Percentiles rank a stretch among this genome's conserved stretches.
phyloP scores from a whole-genome alignment of 2,888 invertebrate genomes.

The Griposia aprilina region DNA sequence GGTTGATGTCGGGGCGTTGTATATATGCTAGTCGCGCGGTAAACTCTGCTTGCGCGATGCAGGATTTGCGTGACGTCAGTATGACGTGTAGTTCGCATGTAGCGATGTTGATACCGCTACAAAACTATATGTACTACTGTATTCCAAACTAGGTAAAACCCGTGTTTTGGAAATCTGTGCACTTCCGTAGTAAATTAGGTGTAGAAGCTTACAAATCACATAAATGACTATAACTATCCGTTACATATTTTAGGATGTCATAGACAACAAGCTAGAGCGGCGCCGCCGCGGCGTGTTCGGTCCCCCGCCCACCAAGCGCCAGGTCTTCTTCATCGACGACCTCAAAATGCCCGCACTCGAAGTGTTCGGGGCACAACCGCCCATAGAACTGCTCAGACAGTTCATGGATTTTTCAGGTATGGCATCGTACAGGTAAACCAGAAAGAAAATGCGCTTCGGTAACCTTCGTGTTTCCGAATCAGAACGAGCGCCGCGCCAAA shows the following conservation, averaged over 20 bases:
- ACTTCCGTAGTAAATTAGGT: no score
- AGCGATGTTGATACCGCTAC: no score
- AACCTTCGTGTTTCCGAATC: not conserved
- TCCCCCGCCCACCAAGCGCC: slow-evolving; percentile 94
- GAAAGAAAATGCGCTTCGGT: not conserved
- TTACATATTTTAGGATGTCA: slow-evolving; percentile 90
- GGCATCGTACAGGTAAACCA: not conserved
- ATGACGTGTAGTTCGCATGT: no score
- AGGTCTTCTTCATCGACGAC: slow-evolving; percentile 97
- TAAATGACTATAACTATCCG: no score
- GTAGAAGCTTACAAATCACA: no score
- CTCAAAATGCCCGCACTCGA: slow-evolving; percentile 98
- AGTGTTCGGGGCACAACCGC: slow-evolving; percentile 96
- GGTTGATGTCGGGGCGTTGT: no score
- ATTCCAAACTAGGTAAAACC: no score
- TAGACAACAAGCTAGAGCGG: slow-evolving; percentile 94
- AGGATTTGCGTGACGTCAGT: no score
- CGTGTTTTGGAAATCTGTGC: no score
- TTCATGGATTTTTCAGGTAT: slow-evolving; percentile 95
- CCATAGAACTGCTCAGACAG: slow-evolving; percentile 96
- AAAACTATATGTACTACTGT: no score
- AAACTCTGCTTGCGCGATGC: no score
- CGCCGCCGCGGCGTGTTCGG: slow-evolving; percentile 96
- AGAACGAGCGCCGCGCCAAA: not conserved
- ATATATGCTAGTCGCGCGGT: no score